Percentiles rank a stretch among this genome's conserved stretches.
phyloP scores from a whole-genome alignment of 2,888 invertebrate species.

The Achlya flavicornis region DNA sequence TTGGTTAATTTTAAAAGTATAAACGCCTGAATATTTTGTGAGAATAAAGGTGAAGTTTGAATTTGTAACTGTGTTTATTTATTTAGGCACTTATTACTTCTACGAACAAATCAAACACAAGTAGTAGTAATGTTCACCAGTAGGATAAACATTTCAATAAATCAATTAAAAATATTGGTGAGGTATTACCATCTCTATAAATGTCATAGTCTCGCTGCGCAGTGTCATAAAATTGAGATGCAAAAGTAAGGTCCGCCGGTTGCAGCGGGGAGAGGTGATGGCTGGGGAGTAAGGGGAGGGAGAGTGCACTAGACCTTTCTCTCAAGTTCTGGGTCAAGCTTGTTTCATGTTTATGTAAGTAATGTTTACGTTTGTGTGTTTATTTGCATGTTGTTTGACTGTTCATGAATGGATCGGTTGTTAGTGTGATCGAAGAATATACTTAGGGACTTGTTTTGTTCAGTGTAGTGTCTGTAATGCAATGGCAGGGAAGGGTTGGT shows the following conservation, averaged over 20 bases:
- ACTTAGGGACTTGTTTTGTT: conserved; percentile 19
- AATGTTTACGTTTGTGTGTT: conserved; percentile 43
- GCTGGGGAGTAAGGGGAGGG: conserved; percentile 22
- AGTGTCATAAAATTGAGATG: conserved; percentile 58
- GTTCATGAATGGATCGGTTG: conserved; percentile 30
- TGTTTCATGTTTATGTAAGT: conserved; percentile 58
- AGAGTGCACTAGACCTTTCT: conserved; percentile 72
- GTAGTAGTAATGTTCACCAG: too few species aligned
- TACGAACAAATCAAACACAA: too few species aligned
- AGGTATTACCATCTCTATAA: conserved; percentile 37
- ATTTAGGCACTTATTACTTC: too few species aligned
- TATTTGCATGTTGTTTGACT: conserved; percentile 37
- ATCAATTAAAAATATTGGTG: neutral
- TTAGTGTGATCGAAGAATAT: conserved; percentile 13
- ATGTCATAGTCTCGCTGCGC: conserved; percentile 31
- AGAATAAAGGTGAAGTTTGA: too few species aligned
- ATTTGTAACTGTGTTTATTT: too few species aligned
- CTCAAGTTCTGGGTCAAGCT: conserved; percentile 78
- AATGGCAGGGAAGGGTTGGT: neutral
- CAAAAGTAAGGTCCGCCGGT: conserved; percentile 35
- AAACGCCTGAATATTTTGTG: too few species aligned
- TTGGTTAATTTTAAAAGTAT: too few species aligned
- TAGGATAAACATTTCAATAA: too few species aligned
- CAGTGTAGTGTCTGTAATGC: neutral
- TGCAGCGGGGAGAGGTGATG: conserved; percentile 26